A percentile compares a stretch with the other conserved stretches of the same genome.
These are phyloP conservation scores for Ooceraea biroi DNA, from an alignment of 1,140 invertebrate species.

Conservation along the genomic window DNA sequence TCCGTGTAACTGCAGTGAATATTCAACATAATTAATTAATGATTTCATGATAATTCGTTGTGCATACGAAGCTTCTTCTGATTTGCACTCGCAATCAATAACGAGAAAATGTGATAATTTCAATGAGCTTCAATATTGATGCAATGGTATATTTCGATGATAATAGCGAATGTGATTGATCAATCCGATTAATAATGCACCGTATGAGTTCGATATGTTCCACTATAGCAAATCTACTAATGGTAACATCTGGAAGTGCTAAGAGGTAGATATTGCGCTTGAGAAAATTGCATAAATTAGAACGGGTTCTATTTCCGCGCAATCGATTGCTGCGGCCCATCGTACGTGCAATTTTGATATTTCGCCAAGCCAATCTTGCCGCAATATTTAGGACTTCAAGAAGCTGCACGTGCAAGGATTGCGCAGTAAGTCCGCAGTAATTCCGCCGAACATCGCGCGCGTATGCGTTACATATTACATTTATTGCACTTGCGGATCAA, in stretches of 20 bases:
- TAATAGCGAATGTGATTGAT: conserved; percentile 32
- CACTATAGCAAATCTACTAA: not conserved
- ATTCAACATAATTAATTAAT: conserved; percentile 4
- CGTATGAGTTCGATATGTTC: not conserved
- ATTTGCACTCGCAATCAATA: not conserved
- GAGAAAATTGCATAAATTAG: conserved; percentile 23
- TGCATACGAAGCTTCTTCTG: not conserved
- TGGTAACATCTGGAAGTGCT: not conserved
- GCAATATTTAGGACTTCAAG: conserved; percentile 24
- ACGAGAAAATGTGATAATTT: not conserved
- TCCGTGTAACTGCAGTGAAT: not conserved
- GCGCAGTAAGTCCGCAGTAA: conserved; percentile 7
- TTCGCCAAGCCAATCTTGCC: not conserved
- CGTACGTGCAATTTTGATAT: conserved; percentile 39
- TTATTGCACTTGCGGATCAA: not conserved
- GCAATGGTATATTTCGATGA: not conserved
- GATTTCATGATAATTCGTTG: conserved; percentile 26
- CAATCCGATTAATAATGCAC: conserved; percentile 37
- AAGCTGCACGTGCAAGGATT: conserved; percentile 16
- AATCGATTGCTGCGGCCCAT: conserved; percentile 28
- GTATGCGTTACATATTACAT: not conserved
- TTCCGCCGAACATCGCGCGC: not conserved
- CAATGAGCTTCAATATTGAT: conserved; percentile 6
- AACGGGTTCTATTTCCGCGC: conserved; percentile 24
- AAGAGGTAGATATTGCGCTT: conserved; percentile 17